These are phyloP conservation scores for Belgica antarctica DNA, from an alignment of 2,888 invertebrate species.

Conservation along the genomic window DNA sequence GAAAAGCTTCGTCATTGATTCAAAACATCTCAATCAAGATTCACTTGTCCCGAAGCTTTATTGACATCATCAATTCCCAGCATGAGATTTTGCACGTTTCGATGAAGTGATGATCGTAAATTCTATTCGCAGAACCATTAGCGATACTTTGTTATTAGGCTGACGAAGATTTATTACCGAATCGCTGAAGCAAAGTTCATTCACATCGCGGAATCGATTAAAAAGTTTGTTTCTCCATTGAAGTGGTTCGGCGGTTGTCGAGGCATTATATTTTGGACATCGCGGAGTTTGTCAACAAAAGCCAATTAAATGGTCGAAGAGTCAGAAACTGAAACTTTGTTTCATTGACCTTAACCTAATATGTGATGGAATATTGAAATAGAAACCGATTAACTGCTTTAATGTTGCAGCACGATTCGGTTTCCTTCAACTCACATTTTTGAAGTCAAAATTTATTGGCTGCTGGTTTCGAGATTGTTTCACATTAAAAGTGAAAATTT, in stretches of 20 bases:
- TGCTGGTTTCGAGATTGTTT: background rate
- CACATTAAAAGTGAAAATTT: slow-evolving; percentile 19
- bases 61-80: slow-evolving; percentile 4
- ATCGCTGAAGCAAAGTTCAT: slow-evolving; percentile 12
- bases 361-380: slow-evolving; percentile 5
- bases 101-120: slow-evolving; percentile 1
- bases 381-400: background rate
- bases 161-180: background rate
- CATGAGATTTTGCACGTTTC: background rate
- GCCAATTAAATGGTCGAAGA: slow-evolving; percentile 6
- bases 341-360: slow-evolving; percentile 38
- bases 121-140: background rate
- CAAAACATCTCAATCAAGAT: too few species aligned
- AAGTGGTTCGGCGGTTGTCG: background rate
- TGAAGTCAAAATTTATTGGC: background rate
- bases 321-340: background rate
- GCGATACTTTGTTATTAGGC: background rate
- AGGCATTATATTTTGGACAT: background rate
- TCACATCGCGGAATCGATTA: slow-evolving; percentile 7
- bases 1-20: too few species aligned
- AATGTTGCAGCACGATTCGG: background rate
- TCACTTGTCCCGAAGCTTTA: too few species aligned
- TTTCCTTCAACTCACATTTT: background rate
- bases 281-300: slow-evolving; percentile 17
- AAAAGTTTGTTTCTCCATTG: slow-evolving; percentile 7